Evolutionary conservation across 2,888 invertebrate genomes (phyloP), one percentile per base, ranked within the genome.

Genomic region (Saturnia pavonia): DNA sequence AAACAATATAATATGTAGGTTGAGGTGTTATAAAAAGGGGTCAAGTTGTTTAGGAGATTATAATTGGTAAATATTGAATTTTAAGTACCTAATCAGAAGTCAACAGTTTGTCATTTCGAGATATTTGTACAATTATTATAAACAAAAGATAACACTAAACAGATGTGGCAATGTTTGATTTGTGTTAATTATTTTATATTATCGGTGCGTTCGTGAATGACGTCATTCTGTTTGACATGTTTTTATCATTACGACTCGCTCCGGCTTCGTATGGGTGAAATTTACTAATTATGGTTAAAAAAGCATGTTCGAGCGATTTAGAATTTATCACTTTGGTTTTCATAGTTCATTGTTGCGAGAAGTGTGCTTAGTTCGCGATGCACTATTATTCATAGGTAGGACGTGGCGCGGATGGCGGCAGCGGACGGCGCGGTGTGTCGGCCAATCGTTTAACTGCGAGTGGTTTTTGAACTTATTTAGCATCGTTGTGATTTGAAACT

Each of bases 61-160:
- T 19, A 16, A 63, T 63, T 40, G 63, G 63, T 63, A 27, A 63
- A 63, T 63, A 63, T 63, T 34, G 14, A 19, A 19, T 63, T 63
- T 19, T 40, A 34, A 27, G 34, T 34, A 25, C n/a, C n/a, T n/a
- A n/a, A 57, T 25, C 25, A 57, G 34, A 34, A 8, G 40, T 16
- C 19, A 51, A 60, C 27, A n/a, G n/a, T n/a, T n/a, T n/a, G 65
- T 40, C n/a, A n/a, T 40, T 65, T 40, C n/a, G 16, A 19, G 19
- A 65, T 65, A 65, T 65, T 40, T 19, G 40, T 65, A 65, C 40
- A 65, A 27, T 51, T 60, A 60, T 60, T 27, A 27, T 14, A 27
- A 65, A 65, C n/a, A 65, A 65, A 65, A 40, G 65, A 40, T 65
- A 16, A 65, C 40, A 40, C 1, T 14, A 34, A 63, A 63, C 63